Evolutionary conservation across 2,797 vertebrate species (phyloP), one percentile per base, ranked within the genome.

Genomic region (Emys orbicularis): DNA sequence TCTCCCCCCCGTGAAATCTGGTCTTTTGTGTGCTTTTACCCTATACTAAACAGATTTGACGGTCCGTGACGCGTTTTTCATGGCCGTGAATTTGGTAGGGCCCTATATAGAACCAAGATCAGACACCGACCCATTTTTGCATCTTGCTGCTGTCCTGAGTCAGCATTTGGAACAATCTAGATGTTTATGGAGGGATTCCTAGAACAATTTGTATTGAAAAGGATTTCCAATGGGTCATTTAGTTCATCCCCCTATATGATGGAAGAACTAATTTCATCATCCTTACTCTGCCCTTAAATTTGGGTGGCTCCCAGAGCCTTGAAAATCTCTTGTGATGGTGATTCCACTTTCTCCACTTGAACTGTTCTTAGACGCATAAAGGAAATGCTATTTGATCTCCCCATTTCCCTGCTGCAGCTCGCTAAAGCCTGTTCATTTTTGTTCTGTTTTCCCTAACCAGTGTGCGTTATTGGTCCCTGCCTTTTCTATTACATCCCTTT

Each of bases 311-410:
- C 79, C 53, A 5, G 2, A 2, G 12, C 54, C n/a, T 86, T 85
- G 68, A 88, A 52, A 72, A 53, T 77, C 91, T 89, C 34, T 91
- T 31, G 18, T 50, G 34, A 44, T 25, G 27, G 53, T 92, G 79
- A 95, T 91, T 96, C 88, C 59, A 94, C 96, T 96, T 96, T 79
- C 91, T 96, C 84, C 86, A 6, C 79, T 79, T 83, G 0, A 86
- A 79, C 86, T 16, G 83, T 72, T 88, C 79, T 90, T 72, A 82
- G 12, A 74, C 77, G 89, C 81, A n/a, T 37, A 77, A 79, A 80
- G 89, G 61, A 53, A 97, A 91, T 59, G 82, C 16, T 3, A n/a
- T 90, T 90, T 95, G 82, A 88, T 83, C 80, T 93, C 68, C 80
- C 59, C 25, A 88, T 90, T 83, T 83, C 82, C 79, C 81, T 87